These are phyloP conservation scores for Cichlasoma orientale DNA, from an alignment of 2,797 vertebrate species.

Conservation along the genomic window DNA sequence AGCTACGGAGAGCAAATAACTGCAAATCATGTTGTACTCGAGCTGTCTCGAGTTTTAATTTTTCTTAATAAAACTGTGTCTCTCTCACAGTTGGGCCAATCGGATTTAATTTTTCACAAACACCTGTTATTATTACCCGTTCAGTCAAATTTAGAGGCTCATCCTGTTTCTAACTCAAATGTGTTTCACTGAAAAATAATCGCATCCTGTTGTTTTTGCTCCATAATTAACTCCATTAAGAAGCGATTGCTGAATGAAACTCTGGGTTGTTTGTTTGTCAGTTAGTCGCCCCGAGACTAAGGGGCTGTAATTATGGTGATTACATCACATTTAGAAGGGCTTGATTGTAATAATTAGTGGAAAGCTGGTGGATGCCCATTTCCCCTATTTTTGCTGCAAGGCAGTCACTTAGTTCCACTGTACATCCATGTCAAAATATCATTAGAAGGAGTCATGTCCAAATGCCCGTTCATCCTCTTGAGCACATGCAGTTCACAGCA, in stretches of 20 bases:
- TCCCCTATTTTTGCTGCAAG: slow-evolving; percentile 20
- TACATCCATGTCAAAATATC: neutral
- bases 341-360: slow-evolving; percentile 58
- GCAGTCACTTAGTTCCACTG: slow-evolving; percentile 10
- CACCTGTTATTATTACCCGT: neutral
- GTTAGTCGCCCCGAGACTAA: slow-evolving; percentile 29
- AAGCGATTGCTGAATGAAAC: slow-evolving; percentile 44
- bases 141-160: neutral
- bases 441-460: slow-evolving; percentile 8
- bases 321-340: slow-evolving; percentile 47
- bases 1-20: neutral
- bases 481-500: neutral
- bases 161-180: neutral
- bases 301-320: slow-evolving; percentile 53
- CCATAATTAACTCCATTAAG: slow-evolving; percentile 52
- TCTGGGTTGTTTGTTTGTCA: slow-evolving; percentile 51
- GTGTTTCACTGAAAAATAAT: slow-evolving; percentile 22
- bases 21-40: neutral
- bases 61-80: neutral
- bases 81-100: neutral
- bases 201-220: slow-evolving; percentile 34
- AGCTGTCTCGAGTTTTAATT: neutral
- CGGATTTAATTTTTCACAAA: neutral
- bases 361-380: slow-evolving; percentile 34
- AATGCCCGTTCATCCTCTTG: neutral